Evolutionary conservation across 1,140 invertebrate genomes (phyloP).

Genomic region (Oedothorax gibbosus): DNA sequence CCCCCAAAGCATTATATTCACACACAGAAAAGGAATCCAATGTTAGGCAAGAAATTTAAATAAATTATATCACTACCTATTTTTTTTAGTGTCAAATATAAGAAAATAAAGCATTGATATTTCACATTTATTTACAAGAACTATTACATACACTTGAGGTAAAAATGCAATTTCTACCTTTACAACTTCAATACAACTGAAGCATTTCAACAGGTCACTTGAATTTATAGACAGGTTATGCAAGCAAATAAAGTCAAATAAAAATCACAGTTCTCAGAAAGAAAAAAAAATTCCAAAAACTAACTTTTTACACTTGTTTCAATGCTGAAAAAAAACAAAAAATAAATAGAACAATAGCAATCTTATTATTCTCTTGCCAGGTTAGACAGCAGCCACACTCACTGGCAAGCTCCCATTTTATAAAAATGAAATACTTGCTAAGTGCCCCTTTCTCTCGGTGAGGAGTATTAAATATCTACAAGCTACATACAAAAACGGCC

Average conservation of each 20-base stretch:
- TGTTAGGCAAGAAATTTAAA: not conserved
- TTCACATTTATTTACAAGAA: constrained; percentile 29
- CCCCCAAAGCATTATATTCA: too few relatives aligned
- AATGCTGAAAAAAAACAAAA: not conserved
- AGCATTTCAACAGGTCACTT: constrained; percentile 18
- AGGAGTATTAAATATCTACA: constrained; percentile 49
- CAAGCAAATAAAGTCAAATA: constrained; percentile 24
- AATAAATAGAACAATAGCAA: constrained; percentile 38
- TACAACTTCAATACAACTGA: constrained; percentile 38
- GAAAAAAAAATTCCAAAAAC: constrained; percentile 21
- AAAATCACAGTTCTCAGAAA: constrained; percentile 45
- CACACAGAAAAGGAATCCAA: too few relatives aligned
- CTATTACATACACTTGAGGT: not conserved
- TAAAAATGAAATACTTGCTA: constrained; percentile 58
- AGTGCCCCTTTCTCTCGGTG: constrained; percentile 42
- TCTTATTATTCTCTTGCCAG: constrained; percentile 7
- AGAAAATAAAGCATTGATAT: constrained; percentile 48
- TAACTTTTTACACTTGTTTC: constrained; percentile 35
- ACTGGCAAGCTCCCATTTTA: constrained; percentile 48
- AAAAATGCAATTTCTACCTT: constrained; percentile 42
- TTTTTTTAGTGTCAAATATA: constrained; percentile 25
- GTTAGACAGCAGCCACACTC: constrained; percentile 12
- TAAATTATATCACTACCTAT: not conserved
- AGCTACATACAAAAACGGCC: constrained; percentile 44
- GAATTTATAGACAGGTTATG: not conserved